phyloP scores from a whole-genome alignment of 2,113 vertebrate genomes.

The Rafetus swinhoei region DNA sequence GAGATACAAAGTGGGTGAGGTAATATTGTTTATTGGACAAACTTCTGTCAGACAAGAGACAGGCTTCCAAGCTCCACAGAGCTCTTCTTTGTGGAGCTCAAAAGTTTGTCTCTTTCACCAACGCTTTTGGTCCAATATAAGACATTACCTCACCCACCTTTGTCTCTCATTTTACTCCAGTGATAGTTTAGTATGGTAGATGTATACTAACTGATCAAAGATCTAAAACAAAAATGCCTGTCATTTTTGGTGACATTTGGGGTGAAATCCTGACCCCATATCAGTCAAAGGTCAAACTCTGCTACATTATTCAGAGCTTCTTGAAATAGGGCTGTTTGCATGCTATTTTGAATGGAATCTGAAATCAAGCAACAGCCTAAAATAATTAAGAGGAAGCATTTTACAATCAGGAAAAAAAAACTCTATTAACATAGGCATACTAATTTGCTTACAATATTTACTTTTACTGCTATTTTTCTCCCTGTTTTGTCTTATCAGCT shows the following conservation, averaged over 20 bases:
- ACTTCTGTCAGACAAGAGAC: neutral
- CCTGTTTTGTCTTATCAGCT: neutral
- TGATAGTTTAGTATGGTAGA: neutral
- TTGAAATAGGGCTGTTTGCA: neutral
- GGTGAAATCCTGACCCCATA: neutral
- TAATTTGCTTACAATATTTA: neutral
- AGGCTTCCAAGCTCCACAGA: neutral
- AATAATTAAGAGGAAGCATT: neutral
- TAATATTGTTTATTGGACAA: neutral
- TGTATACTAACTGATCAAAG: neutral
- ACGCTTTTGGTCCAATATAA: neutral
- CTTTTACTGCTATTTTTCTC: neutral
- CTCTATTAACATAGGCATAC: neutral
- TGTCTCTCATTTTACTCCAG: neutral
- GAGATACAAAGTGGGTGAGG: neutral
- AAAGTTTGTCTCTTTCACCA: neutral
- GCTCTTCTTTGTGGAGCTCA: neutral
- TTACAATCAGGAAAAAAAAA: neutral
- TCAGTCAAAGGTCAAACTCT: neutral
- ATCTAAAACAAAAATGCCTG: neutral
- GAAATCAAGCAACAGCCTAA: constrained; percentile 10
- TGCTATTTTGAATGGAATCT: neutral
- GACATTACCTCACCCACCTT: neutral
- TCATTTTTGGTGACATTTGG: neutral
- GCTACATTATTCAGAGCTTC: neutral